Conservation (phyloP, 1,140 invertebrate species). For the Cheumatopsyche charites region DNA sequence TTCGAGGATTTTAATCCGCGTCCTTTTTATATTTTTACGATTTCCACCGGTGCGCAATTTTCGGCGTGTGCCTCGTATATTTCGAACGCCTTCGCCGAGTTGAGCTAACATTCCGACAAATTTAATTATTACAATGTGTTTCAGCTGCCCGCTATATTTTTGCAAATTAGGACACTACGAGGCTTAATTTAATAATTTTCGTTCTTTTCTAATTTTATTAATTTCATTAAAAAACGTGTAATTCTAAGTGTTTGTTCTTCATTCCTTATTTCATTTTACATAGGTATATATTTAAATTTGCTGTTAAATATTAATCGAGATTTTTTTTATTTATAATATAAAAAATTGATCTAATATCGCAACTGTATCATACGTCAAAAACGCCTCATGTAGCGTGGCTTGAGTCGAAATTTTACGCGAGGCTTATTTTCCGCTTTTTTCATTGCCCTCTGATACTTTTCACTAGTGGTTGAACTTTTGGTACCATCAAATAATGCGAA, state of each 20-base stretch:
- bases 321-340: too few relatives aligned
- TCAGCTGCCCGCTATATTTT: not conserved
- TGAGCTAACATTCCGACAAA: not conserved
- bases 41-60: conserved; percentile 3
- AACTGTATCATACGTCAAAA: too few relatives aligned
- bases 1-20: not conserved
- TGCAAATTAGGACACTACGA: conserved; percentile 4
- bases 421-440: conserved; percentile 8
- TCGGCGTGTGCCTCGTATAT: not conserved
- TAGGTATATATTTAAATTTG: too few relatives aligned
- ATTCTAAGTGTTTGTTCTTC: too few relatives aligned
- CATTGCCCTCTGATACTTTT: conserved; percentile 1
- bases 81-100: not conserved
- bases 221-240: too few relatives aligned
- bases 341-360: too few relatives aligned
- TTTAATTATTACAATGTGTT: conserved; percentile 4
- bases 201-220: too few relatives aligned
- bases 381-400: too few relatives aligned
- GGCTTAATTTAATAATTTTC: not conserved
- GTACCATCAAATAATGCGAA: conserved; percentile 20
- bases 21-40: not conserved
- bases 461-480: not conserved
- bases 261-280: too few relatives aligned
- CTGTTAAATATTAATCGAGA: too few relatives aligned
- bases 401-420: not conserved